Conservation (phyloP, 2,797 vertebrate genomes). For the Enteromius anoplus region DNA sequence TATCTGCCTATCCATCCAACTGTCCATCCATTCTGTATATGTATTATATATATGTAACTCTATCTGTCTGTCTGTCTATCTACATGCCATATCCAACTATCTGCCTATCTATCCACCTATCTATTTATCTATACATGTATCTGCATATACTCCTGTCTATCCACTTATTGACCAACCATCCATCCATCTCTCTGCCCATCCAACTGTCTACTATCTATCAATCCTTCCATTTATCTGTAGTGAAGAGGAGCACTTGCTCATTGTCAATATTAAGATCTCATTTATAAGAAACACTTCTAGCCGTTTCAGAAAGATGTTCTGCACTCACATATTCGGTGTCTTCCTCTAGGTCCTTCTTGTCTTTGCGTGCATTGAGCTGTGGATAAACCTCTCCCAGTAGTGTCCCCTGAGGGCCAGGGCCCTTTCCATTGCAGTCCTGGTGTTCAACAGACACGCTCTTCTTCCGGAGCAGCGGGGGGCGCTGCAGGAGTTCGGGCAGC, state of each 20-base stretch:
- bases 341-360: slow-evolving; percentile 85
- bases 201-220: background rate
- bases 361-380: slow-evolving; percentile 87
- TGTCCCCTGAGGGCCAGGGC: slow-evolving; percentile 71
- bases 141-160: background rate
- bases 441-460: slow-evolving; percentile 75
- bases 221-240: background rate
- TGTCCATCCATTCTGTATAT: too few species aligned
- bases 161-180: background rate
- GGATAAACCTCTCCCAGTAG: slow-evolving; percentile 88
- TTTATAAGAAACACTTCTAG: background rate
- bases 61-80: background rate
- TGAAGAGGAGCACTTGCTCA: background rate
- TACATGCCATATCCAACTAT: background rate
- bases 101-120: background rate
- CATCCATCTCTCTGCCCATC: background rate
- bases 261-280: background rate
- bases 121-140: background rate
- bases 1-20: background rate
- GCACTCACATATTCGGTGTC: slow-evolving; percentile 93
- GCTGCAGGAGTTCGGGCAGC: slow-evolving; percentile 78
- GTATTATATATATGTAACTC: too few species aligned
- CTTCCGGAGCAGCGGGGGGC: slow-evolving; percentile 68
- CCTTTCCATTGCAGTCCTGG: slow-evolving; percentile 90
- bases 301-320: background rate